Evolutionary conservation across 2,113 vertebrate species (phyloP).

Genomic region (Taxidea taxus): DNA sequence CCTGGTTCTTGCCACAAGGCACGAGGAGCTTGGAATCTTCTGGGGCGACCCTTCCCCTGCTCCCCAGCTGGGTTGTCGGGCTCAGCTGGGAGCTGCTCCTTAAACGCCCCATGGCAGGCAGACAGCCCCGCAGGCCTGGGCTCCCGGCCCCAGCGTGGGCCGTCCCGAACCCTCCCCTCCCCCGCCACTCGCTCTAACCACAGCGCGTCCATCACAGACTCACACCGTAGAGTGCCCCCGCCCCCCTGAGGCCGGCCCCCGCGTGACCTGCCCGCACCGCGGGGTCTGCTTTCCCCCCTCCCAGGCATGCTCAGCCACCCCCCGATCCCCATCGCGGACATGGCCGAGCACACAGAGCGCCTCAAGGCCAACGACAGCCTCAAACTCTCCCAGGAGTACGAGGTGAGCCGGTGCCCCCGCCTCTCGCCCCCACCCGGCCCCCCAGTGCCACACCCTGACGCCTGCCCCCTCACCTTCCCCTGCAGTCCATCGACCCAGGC

Average conservation of each 20-base stretch:
- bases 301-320: slow-evolving; percentile 98
- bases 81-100: neutral
- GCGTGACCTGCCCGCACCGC: neutral
- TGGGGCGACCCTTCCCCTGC: neutral
- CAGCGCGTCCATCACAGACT: slow-evolving; percentile 82
- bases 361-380: slow-evolving; percentile 99
- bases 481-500: slow-evolving; percentile 96
- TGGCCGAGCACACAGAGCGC: slow-evolving; percentile 96
- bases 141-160: neutral
- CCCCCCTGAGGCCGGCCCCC: neutral
- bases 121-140: neutral
- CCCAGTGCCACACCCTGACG: accelerated
- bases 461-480: accelerated
- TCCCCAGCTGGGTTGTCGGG: neutral
- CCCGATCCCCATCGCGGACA: slow-evolving; percentile 94
- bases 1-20: neutral
- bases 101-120: neutral
- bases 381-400: slow-evolving; percentile 98
- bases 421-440: accelerated
- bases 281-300: slow-evolving; percentile 67
- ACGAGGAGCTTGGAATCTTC: neutral
- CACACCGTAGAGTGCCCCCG: slow-evolving; percentile 69
- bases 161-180: neutral
- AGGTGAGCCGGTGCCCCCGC: slow-evolving; percentile 83
- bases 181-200: slow-evolving; percentile 77